Evolutionary conservation across 2,113 vertebrate genomes (phyloP), one percentile per base, ranked within the genome.

Genomic region (Candoia aspera): DNA sequence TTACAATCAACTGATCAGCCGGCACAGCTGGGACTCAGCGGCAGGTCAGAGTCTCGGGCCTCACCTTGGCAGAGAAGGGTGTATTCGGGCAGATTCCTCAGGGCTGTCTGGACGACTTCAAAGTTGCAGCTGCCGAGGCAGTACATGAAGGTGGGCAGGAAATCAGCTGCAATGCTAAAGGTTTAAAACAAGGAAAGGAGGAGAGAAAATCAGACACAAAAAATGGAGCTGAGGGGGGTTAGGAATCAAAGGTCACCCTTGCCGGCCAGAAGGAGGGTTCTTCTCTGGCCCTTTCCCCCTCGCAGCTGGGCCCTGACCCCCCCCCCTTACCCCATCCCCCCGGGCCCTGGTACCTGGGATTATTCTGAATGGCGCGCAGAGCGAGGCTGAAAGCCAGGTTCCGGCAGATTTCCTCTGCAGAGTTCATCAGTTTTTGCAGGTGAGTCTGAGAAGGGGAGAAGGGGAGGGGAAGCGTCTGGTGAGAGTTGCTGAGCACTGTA

Each of bases 91-190:
- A 99, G 98, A 95, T 98, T 99, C 96, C 98, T 98, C 92, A 99
- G 97, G 0, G 99, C 98, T 0, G 99, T 99, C 96, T 99, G 99
- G 2, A 99, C 98, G 94, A 99, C 99, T 93, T 99, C 99, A 0
- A 99, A 99, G 97, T 99, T 98, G 2, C 98, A 97, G 90, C 99
- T 99, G 87, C 99, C 98, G 73, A 99, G 97, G 90, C 99, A 99
- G 97, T 98, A 99, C 99, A 99, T 99, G 97, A 98, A 99, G 0
- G 99, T 99, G 49, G 99, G 99, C 90, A 99, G 97, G 96, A 99
- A 99, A 93, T 99, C 99, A 0, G 98, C 98, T 3, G 99, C 99
- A 85, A 98, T 97, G 95, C 99, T 99, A 94, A 0, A 64, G 92
- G 24, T 94, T 49, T 29, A 1, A 0, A 42, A 87, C 23, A 23